Conservation (phyloP, 2,797 vertebrate genomes). For the Sebastolobus alascanus region DNA sequence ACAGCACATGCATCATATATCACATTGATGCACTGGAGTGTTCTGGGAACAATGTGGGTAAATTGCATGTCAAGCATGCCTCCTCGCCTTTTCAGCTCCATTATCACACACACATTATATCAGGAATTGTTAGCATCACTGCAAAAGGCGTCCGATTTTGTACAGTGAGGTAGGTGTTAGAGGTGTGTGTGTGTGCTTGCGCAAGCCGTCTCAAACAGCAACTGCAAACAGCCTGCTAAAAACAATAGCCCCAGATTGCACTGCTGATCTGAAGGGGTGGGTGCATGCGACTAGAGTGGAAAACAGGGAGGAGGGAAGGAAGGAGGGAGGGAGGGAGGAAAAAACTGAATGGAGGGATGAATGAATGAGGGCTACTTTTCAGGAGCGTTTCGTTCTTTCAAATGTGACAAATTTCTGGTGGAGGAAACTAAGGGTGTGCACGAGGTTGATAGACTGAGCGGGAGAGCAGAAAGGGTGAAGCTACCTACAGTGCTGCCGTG, state of each 20-base stretch:
- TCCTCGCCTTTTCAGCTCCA: background rate
- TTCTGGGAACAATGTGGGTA: constrained; percentile 45
- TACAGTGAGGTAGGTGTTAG: constrained; percentile 28
- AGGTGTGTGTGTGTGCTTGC: constrained; percentile 37
- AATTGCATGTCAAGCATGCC: constrained; percentile 32
- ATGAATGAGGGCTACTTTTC: constrained; percentile 73
- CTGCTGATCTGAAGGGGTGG: constrained; percentile 66
- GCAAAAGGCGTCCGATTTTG: background rate
- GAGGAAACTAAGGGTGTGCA: background rate
- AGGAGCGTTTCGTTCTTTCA: constrained; percentile 31
- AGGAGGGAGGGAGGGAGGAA: constrained; percentile 33
- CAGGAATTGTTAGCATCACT: constrained; percentile 2
- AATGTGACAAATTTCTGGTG: constrained; percentile 26
- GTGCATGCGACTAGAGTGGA: constrained; percentile 62
- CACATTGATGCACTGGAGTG: constrained; percentile 42
- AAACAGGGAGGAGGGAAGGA: constrained; percentile 67
- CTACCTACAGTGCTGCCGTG: constrained; percentile 40
- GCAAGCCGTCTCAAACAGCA: constrained; percentile 1
- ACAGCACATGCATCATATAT: constrained; percentile 49
- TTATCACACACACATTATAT: constrained; percentile 11
- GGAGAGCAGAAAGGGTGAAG: constrained; percentile 44
- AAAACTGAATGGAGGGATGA: constrained; percentile 79
- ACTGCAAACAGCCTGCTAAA: constrained; percentile 73
- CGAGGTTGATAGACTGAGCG: constrained; percentile 7
- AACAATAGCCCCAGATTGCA: constrained; percentile 77